Percentiles rank a stretch among this genome's conserved stretches.
phyloP scores from a whole-genome alignment of 2,888 invertebrate genomes.

The Flexamia atlantica region DNA sequence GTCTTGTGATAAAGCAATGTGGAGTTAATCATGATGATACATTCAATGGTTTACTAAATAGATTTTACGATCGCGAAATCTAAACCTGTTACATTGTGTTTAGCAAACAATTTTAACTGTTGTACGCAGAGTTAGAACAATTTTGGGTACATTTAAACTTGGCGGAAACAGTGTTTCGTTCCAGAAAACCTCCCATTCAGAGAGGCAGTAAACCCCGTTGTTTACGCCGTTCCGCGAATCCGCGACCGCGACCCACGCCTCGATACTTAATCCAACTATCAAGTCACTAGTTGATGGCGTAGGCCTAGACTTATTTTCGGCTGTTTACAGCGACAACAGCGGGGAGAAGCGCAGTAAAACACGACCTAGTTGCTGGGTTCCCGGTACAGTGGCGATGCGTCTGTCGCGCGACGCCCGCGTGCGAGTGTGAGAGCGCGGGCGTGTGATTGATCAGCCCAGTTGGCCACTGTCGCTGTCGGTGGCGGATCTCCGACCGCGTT shows the following conservation, averaged over 20 bases:
- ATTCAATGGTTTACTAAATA: too few species aligned
- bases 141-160: too few species aligned
- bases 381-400: constrained; percentile 35
- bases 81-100: too few species aligned
- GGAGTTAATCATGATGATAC: too few species aligned
- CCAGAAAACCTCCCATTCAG: background rate
- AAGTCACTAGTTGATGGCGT: background rate
- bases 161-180: too few species aligned
- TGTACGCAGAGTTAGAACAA: too few species aligned
- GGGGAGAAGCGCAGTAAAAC: constrained; percentile 9
- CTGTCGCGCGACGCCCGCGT: constrained; percentile 1
- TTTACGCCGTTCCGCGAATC: constrained; percentile 1
- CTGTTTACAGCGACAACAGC: constrained; percentile 37
- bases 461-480: constrained; percentile 1
- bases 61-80: too few species aligned
- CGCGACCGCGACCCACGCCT: constrained; percentile 14
- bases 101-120: too few species aligned
- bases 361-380: constrained; percentile 29
- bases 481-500: background rate
- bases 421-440: background rate
- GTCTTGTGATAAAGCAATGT: too few species aligned
- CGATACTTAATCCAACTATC: background rate
- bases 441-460: constrained; percentile 38
- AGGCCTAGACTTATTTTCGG: constrained; percentile 29
- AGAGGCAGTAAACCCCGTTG: constrained; percentile 1